Conservation (phyloP, 2,113 vertebrate genomes). For the Corythaeola cristata region DNA sequence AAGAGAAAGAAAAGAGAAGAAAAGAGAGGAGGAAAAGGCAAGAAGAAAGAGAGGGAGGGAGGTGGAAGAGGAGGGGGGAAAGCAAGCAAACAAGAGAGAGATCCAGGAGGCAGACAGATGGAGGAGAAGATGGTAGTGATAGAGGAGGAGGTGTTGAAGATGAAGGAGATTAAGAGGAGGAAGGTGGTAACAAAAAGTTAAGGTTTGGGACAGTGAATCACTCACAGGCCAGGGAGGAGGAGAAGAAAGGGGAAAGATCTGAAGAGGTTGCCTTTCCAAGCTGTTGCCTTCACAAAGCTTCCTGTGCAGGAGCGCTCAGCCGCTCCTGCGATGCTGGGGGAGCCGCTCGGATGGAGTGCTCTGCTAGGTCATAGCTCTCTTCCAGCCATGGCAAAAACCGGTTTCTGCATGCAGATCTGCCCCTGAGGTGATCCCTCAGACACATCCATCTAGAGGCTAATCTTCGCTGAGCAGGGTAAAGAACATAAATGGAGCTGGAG, state of each 20-base stretch:
- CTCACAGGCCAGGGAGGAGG: slow-evolving; percentile 75
- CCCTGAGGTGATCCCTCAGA: slow-evolving; percentile 70
- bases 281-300: slow-evolving; percentile 77
- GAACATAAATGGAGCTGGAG: slow-evolving; percentile 76
- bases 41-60: slow-evolving; percentile 53
- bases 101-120: slow-evolving; percentile 60
- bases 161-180: slow-evolving; percentile 70
- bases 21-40: slow-evolving; percentile 54
- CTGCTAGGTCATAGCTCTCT: slow-evolving; percentile 63
- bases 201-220: slow-evolving; percentile 78
- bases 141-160: slow-evolving; percentile 74
- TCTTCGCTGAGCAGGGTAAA: slow-evolving; percentile 69
- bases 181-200: slow-evolving; percentile 82
- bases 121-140: slow-evolving; percentile 71
- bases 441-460: slow-evolving; percentile 77
- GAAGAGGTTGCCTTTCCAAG: slow-evolving; percentile 68
- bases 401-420: slow-evolving; percentile 66
- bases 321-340: slow-evolving; percentile 51
- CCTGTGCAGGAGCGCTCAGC: slow-evolving; percentile 61
- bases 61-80: slow-evolving; percentile 53
- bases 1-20: slow-evolving; percentile 42
- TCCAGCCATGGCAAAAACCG: slow-evolving; percentile 70
- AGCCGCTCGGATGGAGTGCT: slow-evolving; percentile 55
- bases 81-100: slow-evolving; percentile 28
- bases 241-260: slow-evolving; percentile 66